Evolutionary conservation across 2,113 vertebrate genomes (phyloP).

Genomic region (Lasiurus cinereus): DNA sequence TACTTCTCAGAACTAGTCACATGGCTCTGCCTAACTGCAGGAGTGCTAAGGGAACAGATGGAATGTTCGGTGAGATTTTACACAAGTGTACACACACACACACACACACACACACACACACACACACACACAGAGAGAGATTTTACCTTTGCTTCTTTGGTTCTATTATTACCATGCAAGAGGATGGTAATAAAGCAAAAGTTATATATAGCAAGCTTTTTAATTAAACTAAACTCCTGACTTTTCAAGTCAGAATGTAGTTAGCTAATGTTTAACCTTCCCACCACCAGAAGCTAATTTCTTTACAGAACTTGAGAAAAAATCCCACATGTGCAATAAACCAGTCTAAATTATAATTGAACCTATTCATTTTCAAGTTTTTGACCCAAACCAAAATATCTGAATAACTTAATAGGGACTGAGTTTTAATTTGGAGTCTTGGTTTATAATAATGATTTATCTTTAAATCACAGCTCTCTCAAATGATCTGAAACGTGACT

Average conservation of each 20-base stretch:
- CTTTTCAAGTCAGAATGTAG: not conserved
- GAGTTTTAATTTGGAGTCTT: conserved; percentile 53
- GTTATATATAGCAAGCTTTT: not conserved
- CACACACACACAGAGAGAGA: too few species aligned
- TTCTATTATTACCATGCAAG: not conserved
- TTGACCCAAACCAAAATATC: not conserved
- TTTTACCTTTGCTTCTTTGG: not conserved
- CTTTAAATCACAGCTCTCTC: not conserved
- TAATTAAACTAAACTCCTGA: not conserved
- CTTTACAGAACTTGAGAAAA: not conserved
- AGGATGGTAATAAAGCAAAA: not conserved
- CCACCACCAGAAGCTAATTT: not conserved
- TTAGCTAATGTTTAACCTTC: not conserved
- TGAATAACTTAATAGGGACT: not conserved
- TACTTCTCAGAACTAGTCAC: not conserved
- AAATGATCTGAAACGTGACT: not conserved
- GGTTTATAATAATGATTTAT: not conserved
- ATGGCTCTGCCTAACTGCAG: not conserved
- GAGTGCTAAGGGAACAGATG: not conserved
- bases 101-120: not conserved
- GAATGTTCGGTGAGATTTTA: not conserved
- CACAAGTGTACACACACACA: not conserved
- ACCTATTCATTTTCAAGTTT: conserved; percentile 1
- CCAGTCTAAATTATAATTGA: not conserved
- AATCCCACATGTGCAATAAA: not conserved